Conservation (phyloP, 2,113 vertebrate species). For the Calyptomena viridis region DNA sequence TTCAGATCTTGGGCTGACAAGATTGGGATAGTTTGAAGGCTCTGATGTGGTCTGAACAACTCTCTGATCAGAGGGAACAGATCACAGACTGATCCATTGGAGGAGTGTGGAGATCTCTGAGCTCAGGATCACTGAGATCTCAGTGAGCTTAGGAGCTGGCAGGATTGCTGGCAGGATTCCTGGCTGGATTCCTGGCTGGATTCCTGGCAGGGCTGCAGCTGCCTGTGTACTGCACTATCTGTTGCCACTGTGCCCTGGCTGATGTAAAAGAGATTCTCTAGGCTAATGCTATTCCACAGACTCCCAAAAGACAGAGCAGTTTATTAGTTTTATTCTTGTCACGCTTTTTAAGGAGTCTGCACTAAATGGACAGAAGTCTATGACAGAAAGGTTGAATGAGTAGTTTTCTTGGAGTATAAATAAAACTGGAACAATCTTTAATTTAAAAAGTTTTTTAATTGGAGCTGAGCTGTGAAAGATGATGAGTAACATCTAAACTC, state of each 20-base stretch:
- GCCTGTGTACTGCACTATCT: fast-evolving
- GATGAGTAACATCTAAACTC: background rate
- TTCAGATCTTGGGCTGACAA: background rate
- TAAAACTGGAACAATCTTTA: background rate
- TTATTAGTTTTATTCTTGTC: background rate
- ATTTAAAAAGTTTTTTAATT: background rate
- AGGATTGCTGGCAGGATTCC: background rate
- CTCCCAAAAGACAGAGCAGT: background rate
- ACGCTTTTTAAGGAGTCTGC: background rate
- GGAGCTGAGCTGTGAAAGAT: background rate
- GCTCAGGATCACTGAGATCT: fast-evolving
- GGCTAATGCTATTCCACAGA: no score
- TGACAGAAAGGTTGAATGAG: background rate
- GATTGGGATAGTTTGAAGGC: background rate
- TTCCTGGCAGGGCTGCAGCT: background rate
- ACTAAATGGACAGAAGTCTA: background rate
- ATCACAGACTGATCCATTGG: fast-evolving
- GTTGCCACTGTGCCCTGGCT: background rate
- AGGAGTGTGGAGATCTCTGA: background rate
- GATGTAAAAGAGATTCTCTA: background rate
- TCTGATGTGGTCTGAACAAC: background rate
- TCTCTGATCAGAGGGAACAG: no score
- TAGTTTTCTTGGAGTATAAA: background rate
- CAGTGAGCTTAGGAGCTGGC: fast-evolving
- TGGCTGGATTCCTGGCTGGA: no score